Evolutionary conservation across 1,140 invertebrate species (phyloP).

Genomic region (Drosophila prosaltans): DNA sequence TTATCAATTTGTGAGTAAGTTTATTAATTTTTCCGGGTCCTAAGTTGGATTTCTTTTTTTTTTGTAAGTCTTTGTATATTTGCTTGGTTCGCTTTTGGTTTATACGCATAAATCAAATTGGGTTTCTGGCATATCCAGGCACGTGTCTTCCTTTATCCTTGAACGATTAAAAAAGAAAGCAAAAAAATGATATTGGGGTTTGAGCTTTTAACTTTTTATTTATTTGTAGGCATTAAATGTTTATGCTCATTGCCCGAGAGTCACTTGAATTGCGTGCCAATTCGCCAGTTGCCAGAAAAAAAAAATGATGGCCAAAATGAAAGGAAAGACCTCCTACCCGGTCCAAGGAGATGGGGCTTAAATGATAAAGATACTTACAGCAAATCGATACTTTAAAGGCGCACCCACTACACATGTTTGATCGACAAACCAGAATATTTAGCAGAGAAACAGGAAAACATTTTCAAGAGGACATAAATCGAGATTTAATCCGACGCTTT

Average conservation of each 20-base stretch:
- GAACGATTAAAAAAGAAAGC: slow-evolving; percentile 24
- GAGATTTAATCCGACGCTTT: no score
- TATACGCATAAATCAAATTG: slow-evolving; percentile 60
- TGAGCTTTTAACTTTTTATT: slow-evolving; percentile 34
- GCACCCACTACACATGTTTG: neutral
- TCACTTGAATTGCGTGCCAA: slow-evolving; percentile 52
- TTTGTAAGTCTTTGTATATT: neutral
- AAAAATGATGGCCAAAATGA: neutral
- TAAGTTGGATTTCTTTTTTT: slow-evolving; percentile 32
- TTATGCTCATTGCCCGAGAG: slow-evolving; percentile 36
- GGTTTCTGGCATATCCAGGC: slow-evolving; percentile 5
- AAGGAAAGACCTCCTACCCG: neutral
- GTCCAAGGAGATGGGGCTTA: neutral
- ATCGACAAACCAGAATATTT: neutral
- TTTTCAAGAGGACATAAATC: no score
- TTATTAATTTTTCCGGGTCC: slow-evolving; percentile 66
- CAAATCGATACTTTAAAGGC: slow-evolving; percentile 8
- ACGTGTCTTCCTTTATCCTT: slow-evolving; percentile 22
- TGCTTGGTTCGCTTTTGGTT: neutral
- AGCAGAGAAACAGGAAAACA: no score
- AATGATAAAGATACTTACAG: neutral
- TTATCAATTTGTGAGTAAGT: slow-evolving; percentile 66
- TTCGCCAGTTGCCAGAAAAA: slow-evolving; percentile 23
- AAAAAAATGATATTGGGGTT: neutral
- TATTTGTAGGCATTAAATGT: slow-evolving; percentile 48